Percentiles rank a stretch among this genome's conserved stretches.
phyloP scores from a whole-genome alignment of 2,797 vertebrate genomes.

The Molossus alvarezi region DNA sequence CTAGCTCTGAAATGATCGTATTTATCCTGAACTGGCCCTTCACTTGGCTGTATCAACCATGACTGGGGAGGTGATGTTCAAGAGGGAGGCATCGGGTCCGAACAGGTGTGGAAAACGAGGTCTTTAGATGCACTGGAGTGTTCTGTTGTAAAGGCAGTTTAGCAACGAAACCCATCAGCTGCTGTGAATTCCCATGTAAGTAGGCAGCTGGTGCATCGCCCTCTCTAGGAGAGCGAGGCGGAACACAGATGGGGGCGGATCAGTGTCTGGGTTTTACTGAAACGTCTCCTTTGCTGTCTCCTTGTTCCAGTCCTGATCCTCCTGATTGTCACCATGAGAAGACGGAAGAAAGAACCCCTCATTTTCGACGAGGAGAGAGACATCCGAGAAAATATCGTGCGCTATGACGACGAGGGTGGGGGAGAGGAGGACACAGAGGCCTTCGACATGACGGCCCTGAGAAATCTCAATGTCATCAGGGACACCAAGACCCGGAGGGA shows the following conservation, averaged over 20 bases:
- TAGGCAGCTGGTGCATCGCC: neutral
- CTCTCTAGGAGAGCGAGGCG: neutral
- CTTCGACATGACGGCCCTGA: conserved; percentile 97
- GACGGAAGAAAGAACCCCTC: conserved; percentile 95
- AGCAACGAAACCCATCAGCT: conserved; percentile 54
- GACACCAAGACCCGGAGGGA: conserved; percentile 95
- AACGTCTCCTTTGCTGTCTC: conserved; percentile 47
- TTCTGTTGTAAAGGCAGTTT: conserved; percentile 70
- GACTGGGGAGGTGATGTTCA: conserved; percentile 36
- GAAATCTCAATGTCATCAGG: conserved; percentile 95
- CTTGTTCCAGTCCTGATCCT: conserved; percentile 93
- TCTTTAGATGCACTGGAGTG: conserved; percentile 72
- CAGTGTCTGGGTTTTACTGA: neutral
- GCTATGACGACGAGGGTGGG: conserved; percentile 97
- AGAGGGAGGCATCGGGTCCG: conserved; percentile 77
- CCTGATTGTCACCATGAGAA: conserved; percentile 95
- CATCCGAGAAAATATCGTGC: conserved; percentile 97
- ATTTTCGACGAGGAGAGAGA: conserved; percentile 97
- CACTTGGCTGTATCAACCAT: conserved; percentile 69
- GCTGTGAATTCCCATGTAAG: conserved; percentile 17
- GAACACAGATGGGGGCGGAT: neutral
- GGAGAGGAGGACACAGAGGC: conserved; percentile 99
- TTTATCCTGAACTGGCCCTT: conserved; percentile 63
- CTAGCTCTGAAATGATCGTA: conserved; percentile 69
- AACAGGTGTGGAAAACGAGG: conserved; percentile 73